Base-by-base conservation (phyloP, 1,140 invertebrate genomes). In the Drosophila arizonae region DNA sequence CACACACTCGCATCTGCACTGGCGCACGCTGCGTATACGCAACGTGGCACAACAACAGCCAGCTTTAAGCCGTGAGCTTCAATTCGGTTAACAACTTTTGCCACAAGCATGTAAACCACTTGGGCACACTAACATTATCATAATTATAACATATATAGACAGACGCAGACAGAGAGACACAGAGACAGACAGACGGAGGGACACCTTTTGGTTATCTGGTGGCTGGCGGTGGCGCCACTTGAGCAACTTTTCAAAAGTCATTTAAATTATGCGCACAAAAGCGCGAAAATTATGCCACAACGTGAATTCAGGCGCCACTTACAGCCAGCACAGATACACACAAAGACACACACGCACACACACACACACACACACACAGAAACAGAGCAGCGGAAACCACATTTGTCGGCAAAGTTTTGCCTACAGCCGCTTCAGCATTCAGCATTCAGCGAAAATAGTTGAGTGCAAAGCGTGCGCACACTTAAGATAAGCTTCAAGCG, bases 231-330 rank as follows among this genome's bases (percentile, higher is more conserved):
- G 66, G 36, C 72, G 78, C 57, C 82, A 81, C 81, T 86, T 78
- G 72, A 82, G 84, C 51, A 84, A 87, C 84, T 87, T 87, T 88
- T 87, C 84, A 87, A 88, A 87, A 87, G 84, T 87, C 84, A 87
- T 87, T 87, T 87, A 87, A 87, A 87, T 87, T 88, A 88, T 87
- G 79, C 67, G 79, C 84, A 87, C 82, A 86, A 86, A 87, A 82
- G 82, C 82, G 79, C 84, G 84, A 88, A 88, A 87, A 87, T 87
- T 82, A 88, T 88, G 79, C 84, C 79, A 87, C 60, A 62, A 61
- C 67, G 80, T 79, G 77, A 82, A 87, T 82, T 61, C 85, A 77
- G 80, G 79, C 84, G 84, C 79, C 84, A 88, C 84, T 88, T 88
- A 77, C 84, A 82, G 84, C 79, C 73, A 43, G 63, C 63, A 66